Evolutionary conservation across 2,797 vertebrate genomes (phyloP).

Genomic region (Discoglossus pictus): DNA sequence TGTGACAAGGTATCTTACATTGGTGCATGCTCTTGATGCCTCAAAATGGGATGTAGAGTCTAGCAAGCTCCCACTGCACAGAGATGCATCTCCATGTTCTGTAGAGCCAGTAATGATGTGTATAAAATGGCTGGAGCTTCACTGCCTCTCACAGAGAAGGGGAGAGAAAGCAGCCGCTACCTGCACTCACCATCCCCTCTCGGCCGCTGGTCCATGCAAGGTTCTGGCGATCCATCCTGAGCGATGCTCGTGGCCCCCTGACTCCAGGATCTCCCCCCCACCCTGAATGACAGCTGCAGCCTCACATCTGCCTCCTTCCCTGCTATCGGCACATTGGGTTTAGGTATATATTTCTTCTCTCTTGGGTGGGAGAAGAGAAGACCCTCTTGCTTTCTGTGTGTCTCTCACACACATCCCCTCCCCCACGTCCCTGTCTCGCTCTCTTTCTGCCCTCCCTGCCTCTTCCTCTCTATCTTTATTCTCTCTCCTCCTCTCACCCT

Average conservation of each 20-base stretch:
- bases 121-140: constrained; percentile 49
- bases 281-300: constrained; percentile 38
- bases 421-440: constrained; percentile 31
- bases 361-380: constrained; percentile 47
- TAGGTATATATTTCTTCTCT: too few species aligned
- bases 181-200: constrained; percentile 76
- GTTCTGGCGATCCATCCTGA: constrained; percentile 46
- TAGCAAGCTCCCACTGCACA: constrained; percentile 45
- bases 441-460: too few species aligned
- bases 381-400: constrained; percentile 46
- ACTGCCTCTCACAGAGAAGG: constrained; percentile 57
- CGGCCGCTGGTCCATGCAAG: constrained; percentile 42
- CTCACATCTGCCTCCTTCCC: constrained; percentile 44
- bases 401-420: constrained; percentile 33
- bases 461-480: background rate
- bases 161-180: constrained; percentile 62
- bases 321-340: constrained; percentile 41
- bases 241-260: constrained; percentile 34
- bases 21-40: constrained; percentile 42
- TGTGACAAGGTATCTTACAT: constrained; percentile 37
- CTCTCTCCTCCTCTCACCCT: constrained; percentile 19
- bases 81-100: constrained; percentile 49
- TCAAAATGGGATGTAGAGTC: constrained; percentile 48
- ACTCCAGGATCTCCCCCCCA: constrained; percentile 28
- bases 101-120: constrained; percentile 46